Conservation (phyloP, 1,140 invertebrate species). For the Tetraneura akinire region DNA sequence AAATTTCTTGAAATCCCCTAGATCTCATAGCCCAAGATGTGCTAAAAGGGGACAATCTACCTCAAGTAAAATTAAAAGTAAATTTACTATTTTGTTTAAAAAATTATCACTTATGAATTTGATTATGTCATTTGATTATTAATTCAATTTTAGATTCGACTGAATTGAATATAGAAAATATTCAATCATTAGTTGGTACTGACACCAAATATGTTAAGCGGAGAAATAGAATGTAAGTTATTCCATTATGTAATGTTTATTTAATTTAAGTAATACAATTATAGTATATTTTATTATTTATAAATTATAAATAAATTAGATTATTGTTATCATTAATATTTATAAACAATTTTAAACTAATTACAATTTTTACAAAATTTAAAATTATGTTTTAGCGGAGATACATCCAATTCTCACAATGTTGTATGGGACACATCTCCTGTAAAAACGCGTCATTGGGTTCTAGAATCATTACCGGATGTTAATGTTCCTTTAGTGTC, state of each 20-base stretch:
- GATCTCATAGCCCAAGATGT: conserved; percentile 39
- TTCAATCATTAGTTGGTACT: conserved; percentile 1
- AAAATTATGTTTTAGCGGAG: conserved; percentile 11
- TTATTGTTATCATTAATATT: neutral
- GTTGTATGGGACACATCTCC: conserved; percentile 54
- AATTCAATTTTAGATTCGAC: conserved; percentile 22
- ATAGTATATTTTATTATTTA: too few species aligned
- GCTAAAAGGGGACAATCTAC: conserved; percentile 31
- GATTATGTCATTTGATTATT: neutral
- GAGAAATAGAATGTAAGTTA: conserved; percentile 43
- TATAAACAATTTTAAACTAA: neutral
- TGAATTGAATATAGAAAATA: conserved; percentile 36
- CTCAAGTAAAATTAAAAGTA: conserved; percentile 49
- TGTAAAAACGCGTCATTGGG: conserved; percentile 49
- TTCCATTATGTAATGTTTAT: neutral
- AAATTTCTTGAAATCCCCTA: conserved; percentile 38
- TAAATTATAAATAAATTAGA: neutral
- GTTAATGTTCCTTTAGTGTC: conserved; percentile 3
- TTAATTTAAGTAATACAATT: too few species aligned
- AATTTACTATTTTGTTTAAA: neutral
- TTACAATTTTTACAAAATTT: neutral
- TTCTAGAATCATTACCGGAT: conserved; percentile 11
- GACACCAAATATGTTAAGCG: conserved; percentile 29
- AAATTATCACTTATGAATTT: neutral
- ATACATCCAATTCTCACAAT: neutral